Base-by-base conservation (phyloP, 2,888 invertebrate genomes). In the Aspidiotus destructor region DNA sequence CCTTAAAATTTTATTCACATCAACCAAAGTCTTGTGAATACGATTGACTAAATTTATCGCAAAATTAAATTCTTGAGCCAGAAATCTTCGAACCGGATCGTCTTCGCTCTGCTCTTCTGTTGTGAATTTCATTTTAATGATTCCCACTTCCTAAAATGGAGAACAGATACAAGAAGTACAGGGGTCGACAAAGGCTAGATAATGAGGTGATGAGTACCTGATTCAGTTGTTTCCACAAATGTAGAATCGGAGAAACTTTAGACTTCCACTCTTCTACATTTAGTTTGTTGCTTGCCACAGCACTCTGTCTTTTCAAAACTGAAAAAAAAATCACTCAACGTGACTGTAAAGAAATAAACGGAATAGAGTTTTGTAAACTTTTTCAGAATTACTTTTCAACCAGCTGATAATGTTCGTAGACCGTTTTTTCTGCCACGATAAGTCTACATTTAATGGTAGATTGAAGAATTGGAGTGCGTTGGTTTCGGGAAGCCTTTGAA, bases 381-480 rank as follows among this genome's bases (percentile, higher is more conserved):
- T 28, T 28, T 28, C 28, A 28, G n/a, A 28, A 28, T 28, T 75
- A 84, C 83, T 79, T 77, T 83, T 83, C 8, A 90, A 79, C 70
- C 85, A 83, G 1, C 77, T 76, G 62, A 90, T 80, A n/a, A 88
- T 84, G 40, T 79, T 76, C 10, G 77, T 77, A 1, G 82, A 82
- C 6, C 85, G 82, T 68, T 84, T 85, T 72, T 85, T 83, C 77
- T 94, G 92, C 84, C 90, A 89, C 9, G 91, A 87, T 64, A 87
- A 80, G 72, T 91, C 86, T 70, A 94, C 90, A 76, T 95, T 96
- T 64, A 86, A 86, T 0, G 96, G 90, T 61, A 96, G 79, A 5
- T 92, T 91, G 74, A 94, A 88, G 74, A 87, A 83, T 8, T 83
- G 80, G 0, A 93, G 89, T 13, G 83, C 79, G 76, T 94, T 92